phyloP scores from a whole-genome alignment of 2,797 vertebrate genomes.

The Mareca strepera region DNA sequence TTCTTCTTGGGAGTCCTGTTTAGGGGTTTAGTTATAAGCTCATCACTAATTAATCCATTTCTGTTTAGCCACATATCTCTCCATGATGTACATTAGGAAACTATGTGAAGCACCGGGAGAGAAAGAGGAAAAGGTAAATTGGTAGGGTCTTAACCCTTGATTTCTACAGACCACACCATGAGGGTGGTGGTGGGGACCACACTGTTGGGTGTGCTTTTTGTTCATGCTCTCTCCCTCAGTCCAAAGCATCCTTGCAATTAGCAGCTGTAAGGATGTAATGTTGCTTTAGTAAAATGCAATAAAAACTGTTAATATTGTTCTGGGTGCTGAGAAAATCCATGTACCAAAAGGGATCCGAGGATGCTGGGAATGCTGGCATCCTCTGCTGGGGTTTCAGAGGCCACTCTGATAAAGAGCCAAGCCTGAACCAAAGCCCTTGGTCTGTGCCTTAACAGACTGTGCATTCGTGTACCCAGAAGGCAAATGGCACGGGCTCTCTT shows the following conservation, averaged over 20 bases:
- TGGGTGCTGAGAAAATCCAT: background rate
- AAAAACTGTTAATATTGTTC: background rate
- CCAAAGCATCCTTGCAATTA: background rate
- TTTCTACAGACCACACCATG: conserved; percentile 34
- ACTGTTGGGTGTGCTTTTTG: background rate
- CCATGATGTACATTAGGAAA: conserved; percentile 69
- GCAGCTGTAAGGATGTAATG: background rate
- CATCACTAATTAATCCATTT: conserved; percentile 66
- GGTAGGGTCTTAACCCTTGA: conserved; percentile 13
- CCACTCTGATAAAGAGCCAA: background rate
- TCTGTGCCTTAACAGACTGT: background rate
- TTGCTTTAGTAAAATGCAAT: background rate
- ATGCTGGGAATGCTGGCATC: background rate
- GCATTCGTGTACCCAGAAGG: background rate
- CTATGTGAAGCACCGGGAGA: conserved; percentile 58
- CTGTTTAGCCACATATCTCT: conserved; percentile 69
- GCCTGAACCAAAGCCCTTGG: background rate
- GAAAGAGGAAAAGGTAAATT: conserved; percentile 70
- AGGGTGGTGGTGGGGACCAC: conserved; percentile 64
- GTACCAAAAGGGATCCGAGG: background rate
- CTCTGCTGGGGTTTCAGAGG: background rate
- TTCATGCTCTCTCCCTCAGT: background rate
- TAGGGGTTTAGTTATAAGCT: conserved; percentile 32
- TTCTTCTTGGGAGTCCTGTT: conserved; percentile 17
- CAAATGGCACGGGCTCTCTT: background rate